Base-by-base conservation (phyloP, 92 coral and sea anemone species). In the Parazoanthus atlanticus region DNA sequence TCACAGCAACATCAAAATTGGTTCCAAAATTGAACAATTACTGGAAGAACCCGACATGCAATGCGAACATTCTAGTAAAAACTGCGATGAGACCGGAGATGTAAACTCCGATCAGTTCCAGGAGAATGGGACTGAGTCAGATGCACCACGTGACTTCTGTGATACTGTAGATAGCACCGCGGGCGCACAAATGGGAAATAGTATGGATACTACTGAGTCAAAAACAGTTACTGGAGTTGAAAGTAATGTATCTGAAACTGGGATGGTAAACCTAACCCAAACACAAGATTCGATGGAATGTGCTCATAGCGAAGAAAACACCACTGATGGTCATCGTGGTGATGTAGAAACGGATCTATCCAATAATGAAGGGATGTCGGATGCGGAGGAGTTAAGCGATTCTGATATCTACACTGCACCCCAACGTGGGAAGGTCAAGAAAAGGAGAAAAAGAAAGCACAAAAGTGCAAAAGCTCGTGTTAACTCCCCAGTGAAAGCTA, bases 11-110 rank as follows among this genome's bases (percentile, higher is more conserved):
- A 90, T 94, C 95, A 93, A 93, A 90, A 73, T 84, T 74, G 88
- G 17, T 52, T 93, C 93, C 54, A 88, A 91, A 80, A 70, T 90
- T n/a, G 92, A 92, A 47, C 91, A 92, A 85, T 83, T 95, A 31
- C 75, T 91, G 88, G 97, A 93, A 6, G 96, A 95, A 78, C 94
- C 97, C 33, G 95, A 95, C 74, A 93, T 90, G 89, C 99, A 95
- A 52, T 97, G 99, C 89, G 98, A 97, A 86, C 99, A 97, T 82
- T 97, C 99, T 13, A 88, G 93, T 79, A 91, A 91, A 78, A 52
- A 92, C 58, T 74, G 65, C 43, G 58, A 88, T 88, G 94, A 86
- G 26, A 21, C 46, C 21, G 52, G 26, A 15, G 88, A 70, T 69
- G 70, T 29, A 29, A 76, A 73, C 69, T 49, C 76, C 31, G 38